These are phyloP conservation scores for Cacatua alba DNA, from an alignment of 2,113 vertebrate genomes.

Conservation along the genomic window DNA sequence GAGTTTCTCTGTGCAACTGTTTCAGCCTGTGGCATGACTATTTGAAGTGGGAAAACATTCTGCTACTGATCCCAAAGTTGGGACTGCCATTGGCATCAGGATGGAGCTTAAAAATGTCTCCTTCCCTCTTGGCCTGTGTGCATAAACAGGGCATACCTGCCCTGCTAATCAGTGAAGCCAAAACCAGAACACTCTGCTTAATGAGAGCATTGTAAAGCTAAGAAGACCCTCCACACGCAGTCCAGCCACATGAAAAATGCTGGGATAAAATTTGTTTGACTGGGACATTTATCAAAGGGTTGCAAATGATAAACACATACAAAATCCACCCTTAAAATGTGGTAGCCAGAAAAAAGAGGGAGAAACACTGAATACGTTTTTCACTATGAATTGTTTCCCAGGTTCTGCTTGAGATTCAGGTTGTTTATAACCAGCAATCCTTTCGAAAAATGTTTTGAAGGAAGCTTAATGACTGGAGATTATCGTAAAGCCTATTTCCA, in stretches of 20 bases:
- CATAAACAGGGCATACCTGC: not conserved
- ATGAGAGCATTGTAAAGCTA: not conserved
- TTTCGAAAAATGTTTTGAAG: slow-evolving; percentile 36
- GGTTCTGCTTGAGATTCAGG: slow-evolving; percentile 34
- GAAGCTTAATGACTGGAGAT: slow-evolving; percentile 13
- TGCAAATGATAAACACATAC: not conserved
- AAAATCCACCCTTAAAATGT: slow-evolving; percentile 24
- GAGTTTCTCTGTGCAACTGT: not conserved
- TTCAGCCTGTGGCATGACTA: not conserved
- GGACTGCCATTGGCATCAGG: not conserved
- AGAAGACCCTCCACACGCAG: not conserved
- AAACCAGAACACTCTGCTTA: not conserved
- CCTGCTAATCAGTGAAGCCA: not conserved
- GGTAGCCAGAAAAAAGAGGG: not conserved
- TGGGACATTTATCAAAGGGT: slow-evolving; percentile 9
- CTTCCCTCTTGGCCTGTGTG: not conserved
- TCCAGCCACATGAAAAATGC: not conserved
- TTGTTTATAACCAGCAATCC: not conserved
- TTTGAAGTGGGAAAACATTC: not conserved
- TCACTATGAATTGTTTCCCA: not conserved
- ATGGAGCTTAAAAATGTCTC: not conserved
- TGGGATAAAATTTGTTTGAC: not conserved
- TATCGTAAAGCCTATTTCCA: not conserved
- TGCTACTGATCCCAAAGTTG: not conserved
- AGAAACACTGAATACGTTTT: not conserved